phyloP scores from a whole-genome alignment of 1,140 invertebrate species.

The Frieseomelitta varia region DNA sequence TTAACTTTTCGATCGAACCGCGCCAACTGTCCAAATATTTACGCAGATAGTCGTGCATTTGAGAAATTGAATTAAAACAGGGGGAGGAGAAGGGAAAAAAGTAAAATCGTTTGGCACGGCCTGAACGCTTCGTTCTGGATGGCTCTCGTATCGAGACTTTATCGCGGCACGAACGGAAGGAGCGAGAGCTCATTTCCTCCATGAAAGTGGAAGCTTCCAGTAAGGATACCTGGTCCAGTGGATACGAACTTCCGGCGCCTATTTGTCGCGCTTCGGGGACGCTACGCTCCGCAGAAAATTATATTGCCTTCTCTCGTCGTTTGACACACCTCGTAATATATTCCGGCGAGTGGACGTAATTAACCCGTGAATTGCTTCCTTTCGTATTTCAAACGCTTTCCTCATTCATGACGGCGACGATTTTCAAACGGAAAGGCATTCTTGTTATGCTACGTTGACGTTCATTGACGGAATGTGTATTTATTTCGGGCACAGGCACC shows the following conservation, averaged over 20 bases:
- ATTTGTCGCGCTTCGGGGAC: slow-evolving; percentile 62
- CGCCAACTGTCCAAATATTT: too few species aligned
- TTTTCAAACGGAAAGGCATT: neutral
- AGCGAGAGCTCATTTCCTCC: slow-evolving; percentile 62
- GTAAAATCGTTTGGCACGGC: neutral
- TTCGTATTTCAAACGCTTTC: neutral
- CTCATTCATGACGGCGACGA: neutral
- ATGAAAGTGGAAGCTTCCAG: slow-evolving; percentile 67
- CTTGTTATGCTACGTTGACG: too few species aligned
- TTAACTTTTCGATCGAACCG: too few species aligned
- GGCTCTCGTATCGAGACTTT: slow-evolving; percentile 18
- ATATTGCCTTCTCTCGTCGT: slow-evolving; percentile 52
- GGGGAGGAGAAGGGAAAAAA: neutral
- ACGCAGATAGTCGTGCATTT: neutral
- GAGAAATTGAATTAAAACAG: neutral
- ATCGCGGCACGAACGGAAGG: slow-evolving; percentile 57
- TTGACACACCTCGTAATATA: slow-evolving; percentile 51
- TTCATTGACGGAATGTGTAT: neutral
- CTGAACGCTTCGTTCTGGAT: neutral
- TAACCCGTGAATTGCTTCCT: slow-evolving; percentile 36
- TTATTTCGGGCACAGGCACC: neutral
- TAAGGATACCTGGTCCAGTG: slow-evolving; percentile 77
- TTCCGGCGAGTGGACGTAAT: neutral
- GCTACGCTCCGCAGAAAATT: slow-evolving; percentile 58
- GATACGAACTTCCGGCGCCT: slow-evolving; percentile 73